Evolutionary conservation across 2,113 vertebrate species (phyloP), one percentile per base, ranked within the genome.

Genomic region (Nanorana parkeri): DNA sequence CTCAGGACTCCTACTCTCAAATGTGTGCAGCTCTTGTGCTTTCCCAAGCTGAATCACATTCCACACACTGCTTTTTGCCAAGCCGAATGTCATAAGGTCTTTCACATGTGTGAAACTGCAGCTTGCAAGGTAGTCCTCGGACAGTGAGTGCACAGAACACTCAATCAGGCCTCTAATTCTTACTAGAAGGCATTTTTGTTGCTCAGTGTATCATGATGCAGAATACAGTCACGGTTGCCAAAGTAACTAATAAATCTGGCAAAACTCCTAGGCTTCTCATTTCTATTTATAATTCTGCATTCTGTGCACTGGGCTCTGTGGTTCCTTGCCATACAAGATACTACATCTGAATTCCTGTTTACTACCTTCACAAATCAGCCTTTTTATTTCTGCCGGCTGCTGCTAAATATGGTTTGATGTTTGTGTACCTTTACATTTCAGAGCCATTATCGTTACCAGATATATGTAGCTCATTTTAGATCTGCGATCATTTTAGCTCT

Each of bases 201-300:
- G 36, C 58, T 80, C 64, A 8, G 64, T 24, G 5, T 75, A 58
- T 67, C 52, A 75, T 65, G 21, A 63, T 75, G 47, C 61, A 67
- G 64, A 67, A 41, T 66, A 73, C 17, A 74, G 24, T 76, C 52
- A 47, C 63, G n/a, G 63, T 83, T 83, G 80, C 80, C 80, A 83
- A 83, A 76, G 71, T 68, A 83, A 83, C 80, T 83, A 74, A 73
- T 64, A 74, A 73, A 82, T 80, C 63, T 76, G 71, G 80, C 80
- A 58, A 83, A 74, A 76, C 56, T 76, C 80, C 71, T 56, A 24
- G 63, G 51, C 28, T 76, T 82, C 72, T 75, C 21, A 58, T 76
- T 60, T 67, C 80, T 83, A 76, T 83, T 76, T 68, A 83, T 68
- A 83, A 76, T 68, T 58, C 21, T 23, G 24, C 52, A 36, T 82